These are phyloP conservation scores for Phenganax marumi DNA, from an alignment of 92 coral and sea anemone genomes.

Conservation along the genomic window DNA sequence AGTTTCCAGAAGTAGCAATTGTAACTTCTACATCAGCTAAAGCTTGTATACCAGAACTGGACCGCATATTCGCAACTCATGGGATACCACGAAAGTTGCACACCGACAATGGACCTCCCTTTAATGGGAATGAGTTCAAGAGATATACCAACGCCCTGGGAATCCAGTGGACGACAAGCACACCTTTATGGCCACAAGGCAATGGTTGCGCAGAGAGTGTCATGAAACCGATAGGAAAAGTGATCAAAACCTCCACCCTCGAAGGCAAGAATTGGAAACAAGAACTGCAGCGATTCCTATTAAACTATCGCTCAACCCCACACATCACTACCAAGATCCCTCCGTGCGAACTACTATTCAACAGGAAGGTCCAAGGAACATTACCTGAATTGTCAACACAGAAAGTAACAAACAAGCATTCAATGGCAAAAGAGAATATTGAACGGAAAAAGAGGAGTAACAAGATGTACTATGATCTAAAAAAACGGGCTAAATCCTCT, in stretches of 20 bases:
- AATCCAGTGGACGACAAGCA: conserved; percentile 33
- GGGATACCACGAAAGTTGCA: conserved; percentile 39
- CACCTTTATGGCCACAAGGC: conserved; percentile 49
- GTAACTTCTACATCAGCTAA: conserved; percentile 33
- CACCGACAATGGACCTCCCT: conserved; percentile 18
- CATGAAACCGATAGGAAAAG: conserved; percentile 50
- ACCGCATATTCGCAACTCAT: conserved; percentile 47
- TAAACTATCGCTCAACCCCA: conserved; percentile 47
- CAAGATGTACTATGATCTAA: conserved; percentile 23
- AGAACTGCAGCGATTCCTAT: conserved; percentile 47
- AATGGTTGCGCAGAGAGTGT: conserved; percentile 41
- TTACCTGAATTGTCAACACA: conserved; percentile 32
- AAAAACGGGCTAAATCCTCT: conserved; percentile 12
- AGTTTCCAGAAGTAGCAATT: conserved; percentile 52
- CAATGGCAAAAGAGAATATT: conserved; percentile 27
- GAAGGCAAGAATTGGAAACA: conserved; percentile 48
- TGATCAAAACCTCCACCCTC: conserved; percentile 31
- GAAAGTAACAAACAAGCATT: conserved; percentile 39
- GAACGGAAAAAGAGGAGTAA: conserved; percentile 19
- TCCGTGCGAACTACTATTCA: conserved; percentile 32
- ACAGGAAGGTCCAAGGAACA: conserved; percentile 23
- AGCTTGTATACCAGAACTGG: conserved; percentile 47
- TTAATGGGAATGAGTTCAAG: conserved; percentile 25
- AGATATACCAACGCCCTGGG: not conserved
- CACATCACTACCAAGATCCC: conserved; percentile 32